Evolutionary conservation across 2,888 invertebrate species (phyloP).

Genomic region (Kuschelorhynchus macadamiae): DNA sequence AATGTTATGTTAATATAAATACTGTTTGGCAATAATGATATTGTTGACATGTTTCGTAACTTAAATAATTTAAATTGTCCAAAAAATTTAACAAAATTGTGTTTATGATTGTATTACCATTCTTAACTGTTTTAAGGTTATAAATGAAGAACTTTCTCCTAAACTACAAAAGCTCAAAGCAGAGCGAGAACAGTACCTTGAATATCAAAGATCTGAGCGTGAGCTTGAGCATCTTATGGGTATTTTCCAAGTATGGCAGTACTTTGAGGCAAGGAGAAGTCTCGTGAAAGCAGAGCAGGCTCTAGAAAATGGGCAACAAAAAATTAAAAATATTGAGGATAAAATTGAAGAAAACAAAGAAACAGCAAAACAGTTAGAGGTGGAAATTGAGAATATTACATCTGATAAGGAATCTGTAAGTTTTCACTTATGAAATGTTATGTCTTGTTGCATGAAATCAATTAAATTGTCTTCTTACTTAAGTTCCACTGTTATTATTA

Average conservation of each 20-base stretch:
- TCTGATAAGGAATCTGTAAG: conserved; percentile 77
- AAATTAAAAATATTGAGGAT: conserved; percentile 64
- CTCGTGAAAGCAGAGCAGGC: conserved; percentile 57
- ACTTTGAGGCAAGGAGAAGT: conserved; percentile 66
- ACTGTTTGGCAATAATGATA: too few relatives aligned
- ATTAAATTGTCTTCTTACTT: too few relatives aligned
- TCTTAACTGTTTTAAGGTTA: conserved; percentile 70
- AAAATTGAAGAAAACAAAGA: conserved; percentile 71
- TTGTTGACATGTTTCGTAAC: too few relatives aligned
- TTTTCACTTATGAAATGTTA: conserved; percentile 25
- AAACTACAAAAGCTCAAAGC: conserved; percentile 87
- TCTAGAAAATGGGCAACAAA: conserved; percentile 57
- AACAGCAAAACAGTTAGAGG: conserved; percentile 72
- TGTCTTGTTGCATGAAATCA: too few relatives aligned
- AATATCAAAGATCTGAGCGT: conserved; percentile 88
- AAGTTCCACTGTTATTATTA: too few relatives aligned
- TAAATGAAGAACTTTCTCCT: conserved; percentile 91
- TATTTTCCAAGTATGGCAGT: conserved; percentile 83
- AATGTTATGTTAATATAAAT: too few relatives aligned
- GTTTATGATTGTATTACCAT: too few relatives aligned
- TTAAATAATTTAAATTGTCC: too few relatives aligned
- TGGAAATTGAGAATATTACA: conserved; percentile 76
- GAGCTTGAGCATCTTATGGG: conserved; percentile 87
- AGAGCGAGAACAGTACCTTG: conserved; percentile 87
- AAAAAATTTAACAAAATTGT: too few relatives aligned